phyloP scores from a whole-genome alignment of 2,113 vertebrate genomes.

The Rissa tridactyla region DNA sequence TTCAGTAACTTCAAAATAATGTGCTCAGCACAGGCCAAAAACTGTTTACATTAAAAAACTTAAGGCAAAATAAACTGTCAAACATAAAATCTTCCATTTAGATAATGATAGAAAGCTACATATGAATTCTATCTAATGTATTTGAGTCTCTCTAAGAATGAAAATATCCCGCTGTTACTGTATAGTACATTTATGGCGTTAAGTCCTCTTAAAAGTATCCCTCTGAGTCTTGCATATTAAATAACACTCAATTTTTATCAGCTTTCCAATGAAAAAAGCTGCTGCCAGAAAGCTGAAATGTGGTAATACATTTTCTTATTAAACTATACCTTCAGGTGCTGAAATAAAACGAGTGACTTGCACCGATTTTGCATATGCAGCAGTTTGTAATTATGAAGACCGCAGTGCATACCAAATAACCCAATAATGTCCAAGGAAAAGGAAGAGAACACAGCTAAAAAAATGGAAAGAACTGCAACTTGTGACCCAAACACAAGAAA shows the following conservation, averaged over 20 bases:
- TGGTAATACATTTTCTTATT: constrained; percentile 37
- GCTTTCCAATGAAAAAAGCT: constrained; percentile 31
- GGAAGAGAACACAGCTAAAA: not conserved
- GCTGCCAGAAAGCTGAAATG: constrained; percentile 28
- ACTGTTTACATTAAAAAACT: not conserved
- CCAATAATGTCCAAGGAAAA: not conserved
- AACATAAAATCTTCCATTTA: not conserved
- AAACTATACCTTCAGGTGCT: constrained; percentile 52
- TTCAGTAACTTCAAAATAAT: not conserved
- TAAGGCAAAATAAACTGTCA: not conserved
- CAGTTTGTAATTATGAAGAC: not conserved
- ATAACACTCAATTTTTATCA: constrained; percentile 14
- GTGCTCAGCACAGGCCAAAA: not conserved
- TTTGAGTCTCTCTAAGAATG: not conserved
- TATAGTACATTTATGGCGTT: not conserved
- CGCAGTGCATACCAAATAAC: not conserved
- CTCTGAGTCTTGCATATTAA: not conserved
- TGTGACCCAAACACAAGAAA: not conserved
- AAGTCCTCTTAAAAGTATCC: not conserved
- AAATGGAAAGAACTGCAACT: not conserved
- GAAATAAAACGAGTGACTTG: constrained; percentile 7
- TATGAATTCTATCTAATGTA: not conserved
- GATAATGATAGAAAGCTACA: not conserved
- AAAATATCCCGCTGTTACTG: not conserved
- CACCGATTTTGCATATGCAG: constrained; percentile 7